Evolutionary conservation across 2,888 invertebrate species (phyloP), one percentile per base, ranked within the genome.

Genomic region (Apodemia hepburni): DNA sequence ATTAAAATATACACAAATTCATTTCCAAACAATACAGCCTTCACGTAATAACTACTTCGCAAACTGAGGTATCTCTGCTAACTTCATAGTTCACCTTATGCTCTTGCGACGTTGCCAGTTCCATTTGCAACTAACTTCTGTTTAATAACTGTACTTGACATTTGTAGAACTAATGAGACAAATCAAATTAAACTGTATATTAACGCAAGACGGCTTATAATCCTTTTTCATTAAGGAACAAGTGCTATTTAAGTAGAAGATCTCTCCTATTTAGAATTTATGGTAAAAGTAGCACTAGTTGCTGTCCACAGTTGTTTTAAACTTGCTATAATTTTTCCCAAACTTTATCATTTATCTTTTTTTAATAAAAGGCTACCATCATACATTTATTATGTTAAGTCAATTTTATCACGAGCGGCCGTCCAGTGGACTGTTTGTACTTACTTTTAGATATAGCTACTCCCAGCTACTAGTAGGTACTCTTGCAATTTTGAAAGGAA

Each of bases 21-120:
- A 68, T 68, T 57, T 61, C 65, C 58, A 42, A 49, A 61, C 27
- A 27, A 69, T 61, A 68, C 71, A 69, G 47, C 68, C 68, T 65
- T 15, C 42, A 59, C 74, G 78, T 77, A 38, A 15, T 49, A 57
- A 18, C 54, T 49, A 72, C 68, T 67, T 71, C 68, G 75, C 71
- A 76, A 76, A 89, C 88, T 90, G 75, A 76, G 64, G 62, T 61
- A 75, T 65, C 70, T 80, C 66, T 57, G 75, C 71, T 72, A 86
- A 89, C 87, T 88, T 87, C 86, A 85, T 64, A 58, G 35, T 63
- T 51, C 38, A 65, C n/a, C 61, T 61, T 62, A 61, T 58, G 33
- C 65, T 70, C 66, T 69, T 71, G 84, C 85, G 75, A 75, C 78
- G 89, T 87, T 88, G 89, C 82, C 85, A 80, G 71, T 68, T 75